A percentile compares a stretch with the other conserved stretches of the same genome.
phyloP scores from a whole-genome alignment of 1,140 invertebrate genomes.

The Medauroidea extradentata region DNA sequence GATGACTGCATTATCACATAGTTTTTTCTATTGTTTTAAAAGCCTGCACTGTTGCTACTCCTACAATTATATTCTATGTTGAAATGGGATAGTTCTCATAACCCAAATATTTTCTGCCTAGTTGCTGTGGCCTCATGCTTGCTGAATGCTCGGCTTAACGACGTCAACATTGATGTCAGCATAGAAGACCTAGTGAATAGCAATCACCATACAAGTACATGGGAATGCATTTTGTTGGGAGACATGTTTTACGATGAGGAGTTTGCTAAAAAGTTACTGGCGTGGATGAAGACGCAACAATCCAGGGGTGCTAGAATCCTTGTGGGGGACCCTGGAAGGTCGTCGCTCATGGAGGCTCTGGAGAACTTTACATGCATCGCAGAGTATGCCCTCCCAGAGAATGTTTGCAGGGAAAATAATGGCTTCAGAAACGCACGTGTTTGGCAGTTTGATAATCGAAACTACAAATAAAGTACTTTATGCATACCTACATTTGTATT shows the following conservation, averaged over 20 bases:
- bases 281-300: constrained; percentile 42
- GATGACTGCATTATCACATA: background rate
- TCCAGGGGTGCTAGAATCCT: constrained; percentile 36
- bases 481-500: no score
- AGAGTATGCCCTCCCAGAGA: constrained; percentile 33
- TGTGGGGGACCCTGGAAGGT: constrained; percentile 42
- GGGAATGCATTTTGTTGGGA: constrained; percentile 48
- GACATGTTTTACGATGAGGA: constrained; percentile 55
- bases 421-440: constrained; percentile 32
- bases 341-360: constrained; percentile 30
- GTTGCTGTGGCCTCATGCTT: constrained; percentile 41
- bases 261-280: constrained; percentile 42
- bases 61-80: constrained; percentile 51
- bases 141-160: constrained; percentile 49
- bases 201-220: background rate
- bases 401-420: constrained; percentile 35
- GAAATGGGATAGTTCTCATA: no score
- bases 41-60: background rate
- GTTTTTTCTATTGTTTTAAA: background rate
- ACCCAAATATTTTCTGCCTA: no score
- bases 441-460: constrained; percentile 32
- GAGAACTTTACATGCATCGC: constrained; percentile 21
- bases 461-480: no score
- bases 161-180: constrained; percentile 37
- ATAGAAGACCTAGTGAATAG: constrained; percentile 41